These are phyloP conservation scores for Guaruba guarouba DNA, from an alignment of 2,113 vertebrate genomes.

Conservation along the genomic window DNA sequence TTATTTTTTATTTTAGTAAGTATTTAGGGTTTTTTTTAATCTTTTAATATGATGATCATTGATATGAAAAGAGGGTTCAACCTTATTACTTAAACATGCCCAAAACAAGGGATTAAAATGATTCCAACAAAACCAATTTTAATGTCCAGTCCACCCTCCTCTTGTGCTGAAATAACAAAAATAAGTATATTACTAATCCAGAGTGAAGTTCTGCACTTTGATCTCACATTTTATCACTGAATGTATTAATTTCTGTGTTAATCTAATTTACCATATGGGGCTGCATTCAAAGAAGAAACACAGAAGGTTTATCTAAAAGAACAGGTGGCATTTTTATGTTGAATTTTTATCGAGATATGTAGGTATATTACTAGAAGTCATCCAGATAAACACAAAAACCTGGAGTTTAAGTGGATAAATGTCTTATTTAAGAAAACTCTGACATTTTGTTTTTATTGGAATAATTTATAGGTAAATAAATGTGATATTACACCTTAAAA, in stretches of 20 bases:
- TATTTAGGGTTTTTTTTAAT: not conserved
- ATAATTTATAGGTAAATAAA: not conserved
- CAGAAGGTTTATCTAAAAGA: conserved; percentile 24
- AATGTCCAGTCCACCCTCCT: not conserved
- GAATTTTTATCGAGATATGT: not conserved
- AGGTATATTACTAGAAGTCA: not conserved
- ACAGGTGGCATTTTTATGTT: not conserved
- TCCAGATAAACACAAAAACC: not conserved
- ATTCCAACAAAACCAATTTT: not conserved
- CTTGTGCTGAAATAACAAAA: not conserved
- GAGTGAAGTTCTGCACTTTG: not conserved
- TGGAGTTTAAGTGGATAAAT: not conserved
- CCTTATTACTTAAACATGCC: not conserved
- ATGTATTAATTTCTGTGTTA: not conserved
- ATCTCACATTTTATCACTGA: not conserved
- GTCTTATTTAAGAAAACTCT: not conserved
- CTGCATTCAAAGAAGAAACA: not conserved
- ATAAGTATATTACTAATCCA: not conserved
- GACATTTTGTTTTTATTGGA: not conserved
- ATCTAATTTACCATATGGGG: not conserved
- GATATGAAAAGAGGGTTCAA: not conserved
- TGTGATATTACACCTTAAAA: not conserved
- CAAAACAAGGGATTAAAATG: not conserved
- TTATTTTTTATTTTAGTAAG: not conserved
- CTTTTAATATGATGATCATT: not conserved